Evolutionary conservation across 1,140 invertebrate genomes (phyloP).

Genomic region (Hestina assimilis): DNA sequence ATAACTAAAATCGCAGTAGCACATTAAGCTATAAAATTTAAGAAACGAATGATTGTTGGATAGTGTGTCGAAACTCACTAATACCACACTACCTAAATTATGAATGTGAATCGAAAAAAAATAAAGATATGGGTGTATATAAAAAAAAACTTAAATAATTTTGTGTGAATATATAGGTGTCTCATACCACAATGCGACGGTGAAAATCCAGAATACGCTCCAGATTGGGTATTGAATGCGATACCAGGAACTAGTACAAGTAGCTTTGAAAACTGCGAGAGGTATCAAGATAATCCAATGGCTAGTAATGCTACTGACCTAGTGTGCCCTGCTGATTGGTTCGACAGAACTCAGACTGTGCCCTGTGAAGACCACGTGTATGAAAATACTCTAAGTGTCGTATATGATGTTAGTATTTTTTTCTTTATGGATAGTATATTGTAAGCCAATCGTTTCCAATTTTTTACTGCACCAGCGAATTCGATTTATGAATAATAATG

Average conservation of each 20-base stretch:
- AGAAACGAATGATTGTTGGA: too few species aligned
- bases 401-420: slow-evolving; percentile 61
- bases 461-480: too few species aligned
- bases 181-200: slow-evolving; percentile 60
- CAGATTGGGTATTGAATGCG: slow-evolving; percentile 56
- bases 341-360: slow-evolving; percentile 43
- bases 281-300: slow-evolving; percentile 38
- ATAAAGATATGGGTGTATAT: too few species aligned
- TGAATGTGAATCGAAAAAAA: too few species aligned
- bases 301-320: slow-evolving; percentile 7
- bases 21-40: too few species aligned
- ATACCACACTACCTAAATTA: too few species aligned
- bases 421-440: neutral
- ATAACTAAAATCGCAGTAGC: too few species aligned
- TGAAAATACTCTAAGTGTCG: slow-evolving; percentile 55
- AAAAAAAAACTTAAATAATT: slow-evolving; percentile 6
- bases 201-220: slow-evolving; percentile 42
- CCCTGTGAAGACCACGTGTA: slow-evolving; percentile 58
- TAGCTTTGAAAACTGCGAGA: slow-evolving; percentile 52
- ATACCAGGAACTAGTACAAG: slow-evolving; percentile 42
- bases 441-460: neutral
- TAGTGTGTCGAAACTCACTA: too few species aligned
- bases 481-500: too few species aligned
- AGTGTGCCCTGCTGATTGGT: slow-evolving; percentile 53
- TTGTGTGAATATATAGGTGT: slow-evolving; percentile 41